Evolutionary conservation across 2,888 invertebrate genomes (phyloP).

Genomic region (Macrosoma leucophasiata): DNA sequence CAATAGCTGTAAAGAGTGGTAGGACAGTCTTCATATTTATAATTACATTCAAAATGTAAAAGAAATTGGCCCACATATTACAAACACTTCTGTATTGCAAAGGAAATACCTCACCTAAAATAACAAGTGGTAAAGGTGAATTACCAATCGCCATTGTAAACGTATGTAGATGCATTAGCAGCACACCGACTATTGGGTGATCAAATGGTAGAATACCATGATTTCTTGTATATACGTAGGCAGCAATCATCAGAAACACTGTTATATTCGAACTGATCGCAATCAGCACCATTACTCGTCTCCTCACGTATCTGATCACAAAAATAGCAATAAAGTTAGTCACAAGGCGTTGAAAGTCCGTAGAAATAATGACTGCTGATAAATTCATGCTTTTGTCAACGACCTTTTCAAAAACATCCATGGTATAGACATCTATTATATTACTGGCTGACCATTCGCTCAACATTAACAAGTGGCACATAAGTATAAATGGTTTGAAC

Average conservation of each 20-base stretch:
- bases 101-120: constrained; percentile 80
- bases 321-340: constrained; percentile 75
- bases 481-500: constrained; percentile 69
- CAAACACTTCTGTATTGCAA: constrained; percentile 74
- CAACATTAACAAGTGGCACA: constrained; percentile 77
- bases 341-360: constrained; percentile 75
- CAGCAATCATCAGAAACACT: constrained; percentile 68
- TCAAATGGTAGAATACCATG: constrained; percentile 34
- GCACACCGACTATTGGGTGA: constrained; percentile 47
- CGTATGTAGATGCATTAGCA: constrained; percentile 51
- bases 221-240: constrained; percentile 43
- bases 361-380: constrained; percentile 76
- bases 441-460: constrained; percentile 80
- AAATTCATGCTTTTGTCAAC: constrained; percentile 74
- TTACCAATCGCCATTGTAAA: constrained; percentile 70
- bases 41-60: constrained; percentile 39
- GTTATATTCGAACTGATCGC: constrained; percentile 74
- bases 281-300: constrained; percentile 75
- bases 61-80: constrained; percentile 40
- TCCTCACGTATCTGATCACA: constrained; percentile 71
- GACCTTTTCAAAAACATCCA: constrained; percentile 70
- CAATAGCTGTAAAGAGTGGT: constrained; percentile 30
- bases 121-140: constrained; percentile 78
- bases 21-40: constrained; percentile 41
- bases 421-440: constrained; percentile 79